A percentile compares a stretch with the other conserved stretches of the same genome.
Evolutionary conservation across 1,140 invertebrate genomes (phyloP).

Genomic region (Procambarus virginalis): DNA sequence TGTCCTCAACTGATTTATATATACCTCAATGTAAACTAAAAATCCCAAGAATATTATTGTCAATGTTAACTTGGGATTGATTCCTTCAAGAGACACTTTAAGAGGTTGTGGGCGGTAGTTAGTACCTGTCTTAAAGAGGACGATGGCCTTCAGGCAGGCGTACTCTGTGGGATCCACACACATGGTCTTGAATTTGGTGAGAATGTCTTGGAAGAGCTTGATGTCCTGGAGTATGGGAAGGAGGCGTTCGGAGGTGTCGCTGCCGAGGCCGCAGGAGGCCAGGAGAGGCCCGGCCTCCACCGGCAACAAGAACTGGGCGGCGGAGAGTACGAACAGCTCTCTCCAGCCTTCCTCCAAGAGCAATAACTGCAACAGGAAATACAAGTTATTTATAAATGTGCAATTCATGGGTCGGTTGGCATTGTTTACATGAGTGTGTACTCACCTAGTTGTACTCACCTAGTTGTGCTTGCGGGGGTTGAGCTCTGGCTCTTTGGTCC

Average conservation of each 20-base stretch:
- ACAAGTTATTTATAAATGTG: too few species aligned
- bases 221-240: slow-evolving; percentile 79
- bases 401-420: too few species aligned
- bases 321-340: slow-evolving; percentile 92
- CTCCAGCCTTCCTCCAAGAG: slow-evolving; percentile 93
- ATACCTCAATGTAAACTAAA: too few species aligned
- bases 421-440: too few species aligned
- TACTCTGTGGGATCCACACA: slow-evolving; percentile 90
- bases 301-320: slow-evolving; percentile 88
- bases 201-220: slow-evolving; percentile 84
- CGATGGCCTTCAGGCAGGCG: slow-evolving; percentile 88
- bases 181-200: slow-evolving; percentile 84
- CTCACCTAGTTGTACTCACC: too few species aligned
- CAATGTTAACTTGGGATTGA: too few species aligned
- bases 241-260: slow-evolving; percentile 73
- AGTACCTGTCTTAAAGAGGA: slow-evolving; percentile 86
- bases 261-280: slow-evolving; percentile 71
- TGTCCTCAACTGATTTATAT: too few species aligned
- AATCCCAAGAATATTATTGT: too few species aligned
- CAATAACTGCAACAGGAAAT: slow-evolving; percentile 75
- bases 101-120: too few species aligned
- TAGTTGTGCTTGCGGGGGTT: too few species aligned
- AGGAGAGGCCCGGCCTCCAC: slow-evolving; percentile 82
- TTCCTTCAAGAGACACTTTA: too few species aligned
- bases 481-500: too few species aligned